Conservation (phyloP, 2,888 invertebrate genomes). For the Drosophila nr. fundita region DNA sequence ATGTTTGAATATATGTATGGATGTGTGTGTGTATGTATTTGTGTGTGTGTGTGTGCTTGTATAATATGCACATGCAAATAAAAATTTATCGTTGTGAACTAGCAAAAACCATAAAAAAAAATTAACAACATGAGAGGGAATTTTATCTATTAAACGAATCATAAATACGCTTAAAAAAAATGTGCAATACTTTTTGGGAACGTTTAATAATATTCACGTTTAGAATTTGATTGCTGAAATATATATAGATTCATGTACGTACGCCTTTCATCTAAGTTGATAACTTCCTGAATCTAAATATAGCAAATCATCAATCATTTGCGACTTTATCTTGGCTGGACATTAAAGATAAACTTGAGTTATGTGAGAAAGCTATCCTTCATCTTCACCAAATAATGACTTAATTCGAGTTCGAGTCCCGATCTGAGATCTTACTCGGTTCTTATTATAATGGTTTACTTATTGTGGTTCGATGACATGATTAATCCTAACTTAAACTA, state of each 20-base stretch:
- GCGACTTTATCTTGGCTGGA: not conserved
- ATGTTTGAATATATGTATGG: conserved; percentile 2
- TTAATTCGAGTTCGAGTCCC: not conserved
- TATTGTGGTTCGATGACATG: not conserved
- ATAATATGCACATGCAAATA: conserved; percentile 57
- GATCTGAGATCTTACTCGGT: not conserved
- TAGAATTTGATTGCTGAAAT: not conserved
- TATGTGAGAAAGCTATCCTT: not conserved
- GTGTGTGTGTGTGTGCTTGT: conserved; percentile 14
- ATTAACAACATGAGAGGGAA: conserved; percentile 11
- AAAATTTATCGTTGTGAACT: conserved; percentile 68
- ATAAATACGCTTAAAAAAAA: conserved; percentile 33
- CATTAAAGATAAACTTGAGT: not conserved
- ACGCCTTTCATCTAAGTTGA: not conserved
- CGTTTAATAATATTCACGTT: not conserved
- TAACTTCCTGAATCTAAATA: not conserved
- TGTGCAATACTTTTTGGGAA: not conserved
- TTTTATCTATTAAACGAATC: conserved; percentile 1
- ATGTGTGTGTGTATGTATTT: conserved; percentile 4
- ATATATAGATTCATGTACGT: not conserved
- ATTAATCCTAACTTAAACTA: not conserved
- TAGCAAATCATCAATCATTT: not conserved
- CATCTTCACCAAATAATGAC: not conserved
- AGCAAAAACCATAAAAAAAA: conserved; percentile 61
- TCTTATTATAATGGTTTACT: not conserved